Base-by-base conservation (phyloP, 1,140 invertebrate species). In the Diabrotica undecimpunctata region DNA sequence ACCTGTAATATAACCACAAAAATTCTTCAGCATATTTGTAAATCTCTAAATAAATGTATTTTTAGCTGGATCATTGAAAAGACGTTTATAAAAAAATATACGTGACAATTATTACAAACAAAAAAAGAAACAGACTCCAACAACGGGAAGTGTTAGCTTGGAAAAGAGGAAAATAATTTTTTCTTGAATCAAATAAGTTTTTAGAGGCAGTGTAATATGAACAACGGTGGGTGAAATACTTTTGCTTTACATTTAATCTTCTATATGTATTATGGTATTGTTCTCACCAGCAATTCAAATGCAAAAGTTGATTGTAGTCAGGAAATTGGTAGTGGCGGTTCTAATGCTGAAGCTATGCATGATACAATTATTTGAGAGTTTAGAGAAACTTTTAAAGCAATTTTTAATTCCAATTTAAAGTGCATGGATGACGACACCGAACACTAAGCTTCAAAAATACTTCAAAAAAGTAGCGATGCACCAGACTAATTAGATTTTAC, bases 1-100 rank as follows among this genome's bases (percentile, higher is more conserved):
- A 66, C 52, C 69, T 68, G 51, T 51, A 70, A 70, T 12, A 61
- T 58, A 62, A 38, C 12, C 7, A 65, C 36, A 58, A 7, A 35
- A 50, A 11, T 46, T 63, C 36, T 14, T 57, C 25, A 50, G 0
- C 25, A 36, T 52, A 41, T 46, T 66, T 51, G 10, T 58, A 13
- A 36, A 41, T 61, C 62, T 65, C 6, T 38, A 56, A n/a, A n/a
- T n/a, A n/a, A n/a, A n/a, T n/a, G n/a, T n/a, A n/a, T n/a, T n/a
- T n/a, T n/a, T n/a, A n/a, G 65, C 10, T 56, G 53, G 14, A n/a
- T 59, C 14, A 12, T 46, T 51, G n/a, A 66, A 55, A 56, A 52
- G 50, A 55, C 9, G 65, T n/a, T n/a, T n/a, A 46, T 66, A 59
- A 54, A 66, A 66, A 62, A 50, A 56, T 35, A 62, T 66, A 10